Base-by-base conservation (phyloP, 1,140 invertebrate species). In the Meloidogyne hapla region DNA sequence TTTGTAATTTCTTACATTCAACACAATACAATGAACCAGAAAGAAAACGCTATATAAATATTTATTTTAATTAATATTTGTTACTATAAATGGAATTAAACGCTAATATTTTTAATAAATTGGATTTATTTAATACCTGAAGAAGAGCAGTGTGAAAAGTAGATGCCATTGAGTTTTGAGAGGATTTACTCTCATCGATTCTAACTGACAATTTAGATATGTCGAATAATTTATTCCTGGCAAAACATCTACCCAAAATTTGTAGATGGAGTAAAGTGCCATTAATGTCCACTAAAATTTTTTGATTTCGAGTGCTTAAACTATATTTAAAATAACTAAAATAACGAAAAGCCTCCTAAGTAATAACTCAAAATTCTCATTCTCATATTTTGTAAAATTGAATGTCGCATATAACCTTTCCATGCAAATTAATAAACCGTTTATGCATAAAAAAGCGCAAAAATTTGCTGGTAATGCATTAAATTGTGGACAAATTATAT, bases 351-450 rank as follows among this genome's bases (percentile, higher is more conserved):
- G 1, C 12, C 5, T 45, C 18, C 28, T 23, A 1, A 70, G 9
- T 2, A 70, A 42, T 21, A 18, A 28, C 21, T 48, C 40, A 48
- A 74, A 74, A n/a, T 28, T 40, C 25, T 74, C 71, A 26, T 74
- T 63, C 28, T 74, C 71, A 69, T 74, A 74, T 69, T 74, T 74
- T 69, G 64, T 25, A 40, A 45, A 74, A 6, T 66, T n/a, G 28
- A 63, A 69, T 69, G 71, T 69, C 3, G 71, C 71, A 8, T 74
- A 74, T 38, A 74, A 40, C 18, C 71, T 40, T 21, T 74, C 71
- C 28, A 74, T 69, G 10, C 71, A 74, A 1, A 65, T 74, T 23
- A 69, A 25, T 6, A 74, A 3, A 8, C 71, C 71, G 6, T 40
- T 64, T n/a, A 69, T n/a, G 28, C 63, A 63, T 45, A 74, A 38